phyloP scores from a whole-genome alignment of 2,797 vertebrate genomes.

The Naso thynnoides region DNA sequence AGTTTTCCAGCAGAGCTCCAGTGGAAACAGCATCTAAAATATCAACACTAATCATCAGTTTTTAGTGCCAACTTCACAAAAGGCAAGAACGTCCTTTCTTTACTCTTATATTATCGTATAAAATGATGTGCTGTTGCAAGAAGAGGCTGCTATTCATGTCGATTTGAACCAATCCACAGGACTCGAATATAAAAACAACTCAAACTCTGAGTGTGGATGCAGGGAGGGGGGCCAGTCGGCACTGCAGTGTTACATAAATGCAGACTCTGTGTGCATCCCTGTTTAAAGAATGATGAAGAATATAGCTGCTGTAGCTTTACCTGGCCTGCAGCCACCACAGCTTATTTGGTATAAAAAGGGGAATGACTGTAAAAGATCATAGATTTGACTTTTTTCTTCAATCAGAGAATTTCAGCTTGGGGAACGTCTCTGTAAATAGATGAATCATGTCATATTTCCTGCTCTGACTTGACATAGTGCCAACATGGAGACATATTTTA shows the following conservation, averaged over 20 bases:
- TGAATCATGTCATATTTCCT: conserved; percentile 21
- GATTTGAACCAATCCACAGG: conserved; percentile 39
- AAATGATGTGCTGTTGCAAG: conserved; percentile 41
- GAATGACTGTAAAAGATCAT: neutral
- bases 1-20: conserved; percentile 4
- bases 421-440: conserved; percentile 28
- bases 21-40: conserved; percentile 35
- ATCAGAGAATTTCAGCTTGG: neutral
- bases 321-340: neutral
- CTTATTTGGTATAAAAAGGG: neutral
- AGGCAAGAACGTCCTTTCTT: conserved; percentile 33
- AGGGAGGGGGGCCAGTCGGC: conserved; percentile 20
- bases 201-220: conserved; percentile 15
- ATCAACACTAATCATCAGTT: conserved; percentile 50
- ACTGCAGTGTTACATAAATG: conserved; percentile 53
- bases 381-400: neutral
- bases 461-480: conserved; percentile 35
- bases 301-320: conserved; percentile 2
- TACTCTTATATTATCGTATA: conserved; percentile 42
- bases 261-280: conserved; percentile 34
- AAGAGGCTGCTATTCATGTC: conserved; percentile 34
- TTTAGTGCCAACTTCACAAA: conserved; percentile 46
- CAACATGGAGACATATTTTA: conserved; percentile 52
- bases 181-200: conserved; percentile 46
- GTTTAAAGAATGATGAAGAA: conserved; percentile 23